A percentile compares a stretch with the other conserved stretches of the same genome.
phyloP scores from a whole-genome alignment of 1,140 invertebrate genomes.

The Yoshiicerus persimilis region DNA sequence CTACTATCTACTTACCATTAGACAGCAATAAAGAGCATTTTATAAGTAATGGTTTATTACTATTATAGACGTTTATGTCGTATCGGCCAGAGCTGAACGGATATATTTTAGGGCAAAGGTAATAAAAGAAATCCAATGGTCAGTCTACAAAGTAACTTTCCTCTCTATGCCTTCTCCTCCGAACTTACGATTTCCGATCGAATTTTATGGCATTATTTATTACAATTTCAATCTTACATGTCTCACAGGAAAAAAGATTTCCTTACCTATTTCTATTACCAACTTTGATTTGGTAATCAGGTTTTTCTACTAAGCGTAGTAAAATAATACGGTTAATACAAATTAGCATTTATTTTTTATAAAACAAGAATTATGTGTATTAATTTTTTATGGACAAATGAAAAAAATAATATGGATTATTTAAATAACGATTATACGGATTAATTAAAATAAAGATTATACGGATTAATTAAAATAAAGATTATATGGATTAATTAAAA shows the following conservation, averaged over 20 bases:
- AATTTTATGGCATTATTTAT: neutral
- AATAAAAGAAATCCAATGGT: neutral
- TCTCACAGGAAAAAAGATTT: neutral
- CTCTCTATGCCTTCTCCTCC: neutral
- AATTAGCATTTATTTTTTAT: no score
- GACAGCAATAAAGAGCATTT: neutral
- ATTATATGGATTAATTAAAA: no score
- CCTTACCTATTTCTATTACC: neutral
- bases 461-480: no score
- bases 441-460: no score
- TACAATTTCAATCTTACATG: neutral
- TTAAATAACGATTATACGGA: no score
- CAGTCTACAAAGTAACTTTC: neutral
- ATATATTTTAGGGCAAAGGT: neutral
- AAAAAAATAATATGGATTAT: no score
- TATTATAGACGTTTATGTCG: neutral
- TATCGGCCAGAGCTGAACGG: neutral
- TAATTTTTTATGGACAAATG: no score
- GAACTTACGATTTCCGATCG: neutral
- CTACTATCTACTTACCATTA: neutral
- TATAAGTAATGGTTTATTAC: neutral
- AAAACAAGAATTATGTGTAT: no score
- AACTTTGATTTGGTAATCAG: no score
- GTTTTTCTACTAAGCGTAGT: no score
- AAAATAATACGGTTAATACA: no score